phyloP scores from a whole-genome alignment of 2,888 invertebrate genomes.

The Leucoma salicis region DNA sequence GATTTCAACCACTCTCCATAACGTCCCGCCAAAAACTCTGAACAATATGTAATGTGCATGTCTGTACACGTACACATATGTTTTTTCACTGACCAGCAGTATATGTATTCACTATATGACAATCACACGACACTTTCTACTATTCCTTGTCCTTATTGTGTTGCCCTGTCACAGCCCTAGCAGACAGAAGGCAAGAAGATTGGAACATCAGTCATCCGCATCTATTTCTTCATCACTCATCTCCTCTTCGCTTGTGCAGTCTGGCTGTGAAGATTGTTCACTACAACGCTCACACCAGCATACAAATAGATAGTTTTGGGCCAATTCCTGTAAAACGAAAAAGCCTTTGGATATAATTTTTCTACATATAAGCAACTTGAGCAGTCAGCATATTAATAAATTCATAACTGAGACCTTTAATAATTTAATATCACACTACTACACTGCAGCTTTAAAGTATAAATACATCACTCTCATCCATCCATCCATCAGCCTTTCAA shows the following conservation, averaged over 20 bases:
- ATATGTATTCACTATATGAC: neutral
- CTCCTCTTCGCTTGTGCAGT: slow-evolving; percentile 93
- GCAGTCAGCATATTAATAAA: no score
- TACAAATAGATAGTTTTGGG: slow-evolving; percentile 90
- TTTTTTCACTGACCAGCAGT: neutral
- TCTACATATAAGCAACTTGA: no score
- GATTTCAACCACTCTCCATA: no score
- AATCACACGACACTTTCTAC: slow-evolving; percentile 6
- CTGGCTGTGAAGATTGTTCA: slow-evolving; percentile 87
- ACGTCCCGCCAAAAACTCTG: no score
- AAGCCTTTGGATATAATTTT: neutral
- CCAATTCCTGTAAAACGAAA: slow-evolving; percentile 67
- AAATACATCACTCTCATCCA: no score
- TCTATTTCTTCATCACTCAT: slow-evolving; percentile 79
- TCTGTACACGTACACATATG: neutral
- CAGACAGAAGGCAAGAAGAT: slow-evolving; percentile 72
- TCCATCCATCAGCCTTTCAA: no score
- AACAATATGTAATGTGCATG: neutral
- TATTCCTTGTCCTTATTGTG: slow-evolving; percentile 9
- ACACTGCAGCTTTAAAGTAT: no score
- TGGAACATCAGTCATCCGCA: slow-evolving; percentile 77
- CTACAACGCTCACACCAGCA: slow-evolving; percentile 92
- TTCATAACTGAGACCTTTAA: no score
- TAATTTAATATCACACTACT: no score
- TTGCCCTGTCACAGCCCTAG: slow-evolving; percentile 59